Conservation (phyloP, 1,140 invertebrate genomes). For the Eubasilissa regina region DNA sequence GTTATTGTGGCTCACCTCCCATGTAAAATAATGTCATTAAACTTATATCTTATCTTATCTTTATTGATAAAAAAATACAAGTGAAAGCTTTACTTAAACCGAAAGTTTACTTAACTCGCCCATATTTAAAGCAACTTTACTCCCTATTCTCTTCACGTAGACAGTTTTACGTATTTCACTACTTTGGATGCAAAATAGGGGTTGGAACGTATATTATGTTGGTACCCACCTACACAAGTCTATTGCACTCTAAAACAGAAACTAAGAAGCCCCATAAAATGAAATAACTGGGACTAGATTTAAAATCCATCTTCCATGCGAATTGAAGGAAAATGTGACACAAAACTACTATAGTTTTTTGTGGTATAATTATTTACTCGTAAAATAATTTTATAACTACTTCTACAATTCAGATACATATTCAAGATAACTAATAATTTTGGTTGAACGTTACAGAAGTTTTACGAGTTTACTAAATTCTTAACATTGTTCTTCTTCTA, state of each 20-base stretch:
- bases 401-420: too few relatives aligned
- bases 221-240: background rate
- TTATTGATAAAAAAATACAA: background rate
- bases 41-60: too few relatives aligned
- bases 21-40: background rate
- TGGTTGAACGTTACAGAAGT: too few relatives aligned
- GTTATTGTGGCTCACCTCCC: too few relatives aligned
- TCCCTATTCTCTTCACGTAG: constrained; percentile 7
- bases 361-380: too few relatives aligned
- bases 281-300: background rate
- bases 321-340: too few relatives aligned
- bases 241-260: constrained; percentile 14
- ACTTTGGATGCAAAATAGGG: constrained; percentile 32
- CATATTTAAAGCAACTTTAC: constrained; percentile 15
- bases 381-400: too few relatives aligned
- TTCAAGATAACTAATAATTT: too few relatives aligned
- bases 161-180: constrained; percentile 25
- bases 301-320: too few relatives aligned
- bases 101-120: background rate
- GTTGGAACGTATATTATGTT: background rate
- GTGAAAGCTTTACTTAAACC: background rate
- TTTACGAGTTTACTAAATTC: too few relatives aligned
- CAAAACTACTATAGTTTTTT: too few relatives aligned
- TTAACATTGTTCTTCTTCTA: too few relatives aligned
- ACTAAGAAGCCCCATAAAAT: constrained; percentile 3